Conservation (phyloP, 2,113 vertebrate species). For the Notarius lentiginosus region DNA sequence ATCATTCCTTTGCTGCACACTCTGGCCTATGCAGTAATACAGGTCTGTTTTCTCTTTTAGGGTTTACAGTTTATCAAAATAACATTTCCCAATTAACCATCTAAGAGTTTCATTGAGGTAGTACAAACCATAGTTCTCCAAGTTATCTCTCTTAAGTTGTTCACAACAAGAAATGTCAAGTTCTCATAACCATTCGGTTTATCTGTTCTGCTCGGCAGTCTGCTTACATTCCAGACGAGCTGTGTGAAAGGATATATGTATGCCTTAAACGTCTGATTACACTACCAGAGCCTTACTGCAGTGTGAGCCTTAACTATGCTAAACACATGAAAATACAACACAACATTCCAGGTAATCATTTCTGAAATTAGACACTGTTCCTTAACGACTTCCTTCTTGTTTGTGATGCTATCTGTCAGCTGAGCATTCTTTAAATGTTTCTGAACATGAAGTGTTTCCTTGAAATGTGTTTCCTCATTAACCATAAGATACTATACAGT, state of each 20-base stretch:
- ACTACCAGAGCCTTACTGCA: slow-evolving; percentile 80
- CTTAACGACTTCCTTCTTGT: neutral
- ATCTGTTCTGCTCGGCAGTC: slow-evolving; percentile 66
- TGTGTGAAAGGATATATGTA: slow-evolving; percentile 71
- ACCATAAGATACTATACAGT: neutral
- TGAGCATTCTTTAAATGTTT: neutral
- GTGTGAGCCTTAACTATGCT: slow-evolving; percentile 76
- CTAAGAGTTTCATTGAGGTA: neutral
- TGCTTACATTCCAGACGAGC: slow-evolving; percentile 69
- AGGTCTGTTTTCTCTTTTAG: slow-evolving; percentile 70
- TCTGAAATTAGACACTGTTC: neutral
- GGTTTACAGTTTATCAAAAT: neutral
- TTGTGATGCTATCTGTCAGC: neutral
- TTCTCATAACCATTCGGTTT: neutral
- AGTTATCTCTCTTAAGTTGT: neutral
- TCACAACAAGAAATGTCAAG: neutral
- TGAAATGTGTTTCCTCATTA: neutral
- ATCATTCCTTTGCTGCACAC: slow-evolving; percentile 85
- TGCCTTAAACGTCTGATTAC: slow-evolving; percentile 78
- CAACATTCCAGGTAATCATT: slow-evolving; percentile 70
- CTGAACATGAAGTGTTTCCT: neutral
- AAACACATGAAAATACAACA: slow-evolving; percentile 75
- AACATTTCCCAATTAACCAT: neutral
- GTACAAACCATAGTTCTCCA: neutral
- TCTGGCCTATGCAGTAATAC: slow-evolving; percentile 77